Evolutionary conservation across 2,113 vertebrate genomes (phyloP).

Genomic region (Sakesphorus luctuosus): DNA sequence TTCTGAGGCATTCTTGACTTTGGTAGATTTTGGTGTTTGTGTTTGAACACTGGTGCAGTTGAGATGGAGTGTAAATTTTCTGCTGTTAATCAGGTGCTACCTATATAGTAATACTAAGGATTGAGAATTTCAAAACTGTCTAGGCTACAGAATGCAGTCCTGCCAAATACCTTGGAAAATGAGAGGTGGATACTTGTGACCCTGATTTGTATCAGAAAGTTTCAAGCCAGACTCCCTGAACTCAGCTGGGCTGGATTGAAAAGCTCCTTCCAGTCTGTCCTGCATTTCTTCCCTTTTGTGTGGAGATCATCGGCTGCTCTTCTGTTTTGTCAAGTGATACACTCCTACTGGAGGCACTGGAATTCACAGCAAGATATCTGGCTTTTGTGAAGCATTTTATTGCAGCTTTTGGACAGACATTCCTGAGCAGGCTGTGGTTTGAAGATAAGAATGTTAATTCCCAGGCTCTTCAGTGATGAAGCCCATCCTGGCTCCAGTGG

Average conservation of each 20-base stretch:
- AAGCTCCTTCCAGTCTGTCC: not conserved
- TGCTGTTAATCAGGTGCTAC: not conserved
- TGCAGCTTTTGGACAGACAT: constrained; percentile 13
- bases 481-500: not conserved
- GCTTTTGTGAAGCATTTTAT: constrained; percentile 31
- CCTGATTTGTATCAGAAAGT: not conserved
- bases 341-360: not conserved
- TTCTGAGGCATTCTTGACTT: not conserved
- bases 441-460: constrained; percentile 55
- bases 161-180: not conserved
- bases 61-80: not conserved
- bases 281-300: not conserved
- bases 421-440: not conserved
- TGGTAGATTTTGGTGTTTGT: not conserved
- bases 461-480: not conserved
- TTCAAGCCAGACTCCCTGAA: not conserved
- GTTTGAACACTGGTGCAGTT: not conserved
- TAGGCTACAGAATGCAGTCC: not conserved
- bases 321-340: not conserved
- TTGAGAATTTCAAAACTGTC: not conserved
- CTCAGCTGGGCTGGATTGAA: not conserved
- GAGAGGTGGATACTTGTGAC: not conserved
- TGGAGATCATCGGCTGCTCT: not conserved
- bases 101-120: not conserved
- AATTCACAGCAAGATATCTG: constrained; percentile 12